Conservation (phyloP, 2,797 vertebrate genomes). For the Echiichthys vipera region DNA sequence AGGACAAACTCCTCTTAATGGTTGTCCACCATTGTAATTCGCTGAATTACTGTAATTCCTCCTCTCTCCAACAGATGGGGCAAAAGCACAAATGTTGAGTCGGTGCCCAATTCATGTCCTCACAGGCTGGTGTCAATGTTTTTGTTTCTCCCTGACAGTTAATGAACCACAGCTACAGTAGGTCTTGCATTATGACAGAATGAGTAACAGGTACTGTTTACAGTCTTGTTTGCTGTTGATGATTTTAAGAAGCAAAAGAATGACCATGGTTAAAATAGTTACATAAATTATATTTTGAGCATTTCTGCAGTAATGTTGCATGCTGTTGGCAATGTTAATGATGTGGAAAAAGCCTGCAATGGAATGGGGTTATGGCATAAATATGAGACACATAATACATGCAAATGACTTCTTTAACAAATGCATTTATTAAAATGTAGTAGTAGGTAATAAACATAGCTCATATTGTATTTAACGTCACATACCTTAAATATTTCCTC, state of each 20-base stretch:
- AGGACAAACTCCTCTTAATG: constrained; percentile 41
- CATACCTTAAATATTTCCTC: constrained; percentile 86
- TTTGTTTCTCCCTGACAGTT: constrained; percentile 41
- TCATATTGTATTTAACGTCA: constrained; percentile 36
- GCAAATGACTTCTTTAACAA: constrained; percentile 14
- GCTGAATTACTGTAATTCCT: constrained; percentile 61
- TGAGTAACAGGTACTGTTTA: constrained; percentile 33
- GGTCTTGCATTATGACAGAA: constrained; percentile 12
- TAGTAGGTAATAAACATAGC: constrained; percentile 1
- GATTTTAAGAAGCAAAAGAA: constrained; percentile 64
- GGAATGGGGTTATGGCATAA: constrained; percentile 66
- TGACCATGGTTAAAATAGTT: constrained; percentile 66
- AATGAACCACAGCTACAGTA: constrained; percentile 53
- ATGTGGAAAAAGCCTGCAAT: constrained; percentile 71
- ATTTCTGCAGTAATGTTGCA: constrained; percentile 65
- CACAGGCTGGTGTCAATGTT: constrained; percentile 32
- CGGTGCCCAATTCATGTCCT: constrained; percentile 28
- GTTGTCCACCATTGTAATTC: constrained; percentile 31
- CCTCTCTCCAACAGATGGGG: constrained; percentile 82
- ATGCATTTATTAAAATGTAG: constrained; percentile 14
- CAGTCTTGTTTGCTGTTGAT: constrained; percentile 19
- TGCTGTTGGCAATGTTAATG: constrained; percentile 70
- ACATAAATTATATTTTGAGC: constrained; percentile 60
- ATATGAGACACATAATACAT: constrained; percentile 37
- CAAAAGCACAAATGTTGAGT: constrained; percentile 73